Percentiles rank a stretch among this genome's conserved stretches.
Evolutionary conservation across 2,113 vertebrate genomes (phyloP).

Genomic region (Candoia aspera): DNA sequence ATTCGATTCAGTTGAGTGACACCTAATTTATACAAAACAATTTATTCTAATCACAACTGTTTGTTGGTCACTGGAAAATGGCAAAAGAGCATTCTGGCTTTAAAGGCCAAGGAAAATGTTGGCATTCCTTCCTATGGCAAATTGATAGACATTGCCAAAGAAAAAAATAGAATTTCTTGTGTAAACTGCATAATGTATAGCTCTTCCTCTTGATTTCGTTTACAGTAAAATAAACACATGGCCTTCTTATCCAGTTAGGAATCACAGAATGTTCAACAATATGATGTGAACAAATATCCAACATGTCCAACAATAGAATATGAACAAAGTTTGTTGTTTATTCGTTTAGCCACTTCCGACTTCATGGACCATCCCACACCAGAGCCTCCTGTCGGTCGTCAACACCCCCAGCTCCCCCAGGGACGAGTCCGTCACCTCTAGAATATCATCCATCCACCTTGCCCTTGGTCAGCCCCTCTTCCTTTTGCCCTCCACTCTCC

Average conservation of each 20-base stretch:
- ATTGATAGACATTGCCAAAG: neutral
- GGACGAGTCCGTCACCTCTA: too few species aligned
- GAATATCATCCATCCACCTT: too few species aligned
- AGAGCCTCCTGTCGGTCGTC: too few species aligned
- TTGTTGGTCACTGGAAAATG: neutral
- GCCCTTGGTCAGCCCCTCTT: too few species aligned
- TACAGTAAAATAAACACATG: neutral
- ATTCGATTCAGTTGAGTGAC: neutral
- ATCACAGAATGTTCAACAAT: neutral
- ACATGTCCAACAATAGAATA: neutral
- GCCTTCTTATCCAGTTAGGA: neutral
- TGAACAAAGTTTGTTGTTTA: too few species aligned
- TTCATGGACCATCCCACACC: too few species aligned
- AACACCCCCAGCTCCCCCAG: too few species aligned
- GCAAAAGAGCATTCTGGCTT: neutral
- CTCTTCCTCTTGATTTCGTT: neutral
- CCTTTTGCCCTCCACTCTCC: too few species aligned
- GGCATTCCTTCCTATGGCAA: neutral
- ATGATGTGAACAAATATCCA: too few species aligned
- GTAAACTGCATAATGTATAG: neutral
- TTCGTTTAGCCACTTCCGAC: too few species aligned
- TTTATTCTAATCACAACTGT: neutral
- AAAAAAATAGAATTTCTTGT: neutral
- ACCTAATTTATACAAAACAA: neutral
- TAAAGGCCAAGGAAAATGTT: neutral